These are phyloP conservation scores for Amblyjoppa fuscipennis DNA, from an alignment of 2,888 invertebrate genomes.

Conservation along the genomic window DNA sequence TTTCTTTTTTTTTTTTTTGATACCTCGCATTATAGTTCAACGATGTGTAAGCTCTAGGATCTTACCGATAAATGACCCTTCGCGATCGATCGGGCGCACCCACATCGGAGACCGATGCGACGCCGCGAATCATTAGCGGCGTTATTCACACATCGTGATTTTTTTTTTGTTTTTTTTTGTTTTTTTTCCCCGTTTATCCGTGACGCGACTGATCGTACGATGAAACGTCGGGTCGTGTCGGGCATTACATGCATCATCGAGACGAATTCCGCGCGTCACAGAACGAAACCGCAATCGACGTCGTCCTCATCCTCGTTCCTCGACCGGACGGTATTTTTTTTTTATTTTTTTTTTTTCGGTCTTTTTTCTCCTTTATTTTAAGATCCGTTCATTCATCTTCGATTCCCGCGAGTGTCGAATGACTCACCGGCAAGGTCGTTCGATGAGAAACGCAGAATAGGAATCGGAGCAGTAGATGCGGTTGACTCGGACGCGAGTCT, in stretches of 20 bases:
- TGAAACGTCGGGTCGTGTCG: background rate
- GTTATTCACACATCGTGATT: constrained; percentile 49
- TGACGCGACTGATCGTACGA: constrained; percentile 54
- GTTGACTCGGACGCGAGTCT: constrained; percentile 23
- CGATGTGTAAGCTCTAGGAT: background rate
- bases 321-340: constrained; percentile 29
- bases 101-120: constrained; percentile 28
- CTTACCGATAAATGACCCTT: constrained; percentile 2
- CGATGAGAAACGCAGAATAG: constrained; percentile 27
- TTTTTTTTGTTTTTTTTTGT: constrained; percentile 15
- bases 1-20: background rate
- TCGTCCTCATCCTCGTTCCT: constrained; percentile 21
- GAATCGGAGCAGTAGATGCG: constrained; percentile 23
- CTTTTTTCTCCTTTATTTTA: constrained; percentile 64
- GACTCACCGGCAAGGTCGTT: constrained; percentile 75
- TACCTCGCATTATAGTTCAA: background rate
- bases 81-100: constrained; percentile 34
- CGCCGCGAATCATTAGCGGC: constrained; percentile 22
- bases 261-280: constrained; percentile 30
- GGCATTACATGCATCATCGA: background rate
- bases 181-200: constrained; percentile 34
- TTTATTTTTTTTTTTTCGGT: constrained; percentile 1
- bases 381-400: constrained; percentile 75
- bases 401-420: constrained; percentile 68
- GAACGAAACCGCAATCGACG: constrained; percentile 38